Evolutionary conservation across 2,888 invertebrate genomes (phyloP).

Genomic region (Euzetes globulus): DNA sequence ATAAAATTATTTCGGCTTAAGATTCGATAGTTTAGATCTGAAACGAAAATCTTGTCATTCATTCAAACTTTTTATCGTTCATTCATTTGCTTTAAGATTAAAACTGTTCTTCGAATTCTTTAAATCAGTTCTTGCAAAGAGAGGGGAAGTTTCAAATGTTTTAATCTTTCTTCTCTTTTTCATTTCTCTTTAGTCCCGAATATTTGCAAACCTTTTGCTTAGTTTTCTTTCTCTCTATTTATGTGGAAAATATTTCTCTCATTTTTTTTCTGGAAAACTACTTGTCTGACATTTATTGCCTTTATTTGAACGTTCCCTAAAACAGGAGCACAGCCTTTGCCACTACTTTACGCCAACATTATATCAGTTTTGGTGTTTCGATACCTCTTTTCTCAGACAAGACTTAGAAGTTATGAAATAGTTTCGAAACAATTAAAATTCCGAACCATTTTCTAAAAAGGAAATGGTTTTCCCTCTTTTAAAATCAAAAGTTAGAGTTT

Average conservation of each 20-base stretch:
- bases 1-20: too few relatives aligned
- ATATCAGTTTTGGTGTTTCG: not conserved
- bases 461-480: not conserved
- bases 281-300: not conserved
- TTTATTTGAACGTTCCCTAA: not conserved
- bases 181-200: too few relatives aligned
- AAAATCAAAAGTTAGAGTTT: too few relatives aligned
- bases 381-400: not conserved
- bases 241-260: not conserved
- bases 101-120: too few relatives aligned
- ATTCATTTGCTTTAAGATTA: too few relatives aligned
- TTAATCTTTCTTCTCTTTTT: too few relatives aligned
- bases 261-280: not conserved
- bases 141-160: too few relatives aligned
- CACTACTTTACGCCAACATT: not conserved
- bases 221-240: not conserved
- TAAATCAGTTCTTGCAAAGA: too few relatives aligned
- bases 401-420: not conserved
- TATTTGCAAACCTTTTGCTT: not conserved
- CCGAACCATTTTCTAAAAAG: not conserved
- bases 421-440: constrained; percentile 3
- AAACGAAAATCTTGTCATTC: too few relatives aligned
- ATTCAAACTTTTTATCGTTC: too few relatives aligned
- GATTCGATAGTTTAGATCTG: too few relatives aligned
- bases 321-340: not conserved